phyloP scores from a whole-genome alignment of 2,888 invertebrate species.

The Phasia obesa region DNA sequence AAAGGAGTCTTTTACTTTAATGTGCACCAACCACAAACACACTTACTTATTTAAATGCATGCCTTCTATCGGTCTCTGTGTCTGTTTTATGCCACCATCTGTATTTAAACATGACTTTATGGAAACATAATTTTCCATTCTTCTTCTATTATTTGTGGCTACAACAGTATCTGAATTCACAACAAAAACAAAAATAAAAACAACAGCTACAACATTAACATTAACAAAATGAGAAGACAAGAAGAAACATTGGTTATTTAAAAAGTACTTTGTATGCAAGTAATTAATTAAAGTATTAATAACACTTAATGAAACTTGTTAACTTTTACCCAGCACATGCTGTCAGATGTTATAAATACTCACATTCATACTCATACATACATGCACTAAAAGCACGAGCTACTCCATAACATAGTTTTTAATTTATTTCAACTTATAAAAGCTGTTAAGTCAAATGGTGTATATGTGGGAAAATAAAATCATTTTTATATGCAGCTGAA shows the following conservation, averaged over 20 bases:
- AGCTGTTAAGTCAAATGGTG: neutral
- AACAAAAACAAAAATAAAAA: neutral
- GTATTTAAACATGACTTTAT: slow-evolving; percentile 44
- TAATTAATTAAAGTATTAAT: slow-evolving; percentile 72
- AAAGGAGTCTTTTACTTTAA: slow-evolving; percentile 53
- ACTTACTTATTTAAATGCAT: neutral
- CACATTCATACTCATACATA: neutral
- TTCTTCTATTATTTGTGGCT: slow-evolving; percentile 28
- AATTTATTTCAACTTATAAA: slow-evolving; percentile 6
- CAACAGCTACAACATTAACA: slow-evolving; percentile 20
- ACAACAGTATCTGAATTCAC: neutral
- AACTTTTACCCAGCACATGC: slow-evolving; percentile 65
- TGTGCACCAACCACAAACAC: slow-evolving; percentile 20
- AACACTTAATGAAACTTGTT: slow-evolving; percentile 70
- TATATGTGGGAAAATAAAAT: neutral
- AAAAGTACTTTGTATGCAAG: slow-evolving; percentile 70
- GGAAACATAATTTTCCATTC: slow-evolving; percentile 51
- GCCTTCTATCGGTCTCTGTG: neutral
- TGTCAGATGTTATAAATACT: slow-evolving; percentile 39
- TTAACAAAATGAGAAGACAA: slow-evolving; percentile 16
- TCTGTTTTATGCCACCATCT: slow-evolving; percentile 32
- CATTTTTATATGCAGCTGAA: neutral
- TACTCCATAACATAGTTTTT: neutral
- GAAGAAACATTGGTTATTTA: slow-evolving; percentile 59
- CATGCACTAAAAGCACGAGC: neutral